phyloP scores from a whole-genome alignment of 2,113 vertebrate species.

The Crotalus helleri region DNA sequence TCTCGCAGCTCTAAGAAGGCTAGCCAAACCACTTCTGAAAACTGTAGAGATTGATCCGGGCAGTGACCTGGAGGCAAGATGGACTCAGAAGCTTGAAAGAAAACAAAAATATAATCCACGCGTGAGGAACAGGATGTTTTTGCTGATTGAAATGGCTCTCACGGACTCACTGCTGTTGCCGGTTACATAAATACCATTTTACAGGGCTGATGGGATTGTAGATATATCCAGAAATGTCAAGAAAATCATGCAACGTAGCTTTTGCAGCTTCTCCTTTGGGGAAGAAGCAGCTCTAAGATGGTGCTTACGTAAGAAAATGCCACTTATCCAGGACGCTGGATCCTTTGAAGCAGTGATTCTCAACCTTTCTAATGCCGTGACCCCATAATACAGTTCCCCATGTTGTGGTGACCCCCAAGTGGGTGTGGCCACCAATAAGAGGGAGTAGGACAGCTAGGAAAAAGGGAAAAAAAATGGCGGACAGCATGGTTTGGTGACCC shows the following conservation, averaged over 20 bases:
- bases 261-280: conserved; percentile 40
- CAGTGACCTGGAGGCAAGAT: neutral
- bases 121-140: neutral
- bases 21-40: neutral
- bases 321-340: neutral
- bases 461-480: no score
- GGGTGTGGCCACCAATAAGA: no score
- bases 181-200: conserved; percentile 30
- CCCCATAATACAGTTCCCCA: no score
- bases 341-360: neutral
- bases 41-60: neutral
- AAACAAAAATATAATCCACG: neutral
- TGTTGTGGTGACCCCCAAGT: no score
- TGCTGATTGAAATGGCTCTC: neutral
- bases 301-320: conserved; percentile 23
- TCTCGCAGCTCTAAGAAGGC: neutral
- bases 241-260: conserved; percentile 28
- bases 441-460: no score
- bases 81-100: neutral
- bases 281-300: conserved; percentile 10
- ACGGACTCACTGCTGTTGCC: conserved; percentile 6
- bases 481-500: no score
- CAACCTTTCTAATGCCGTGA: no score
- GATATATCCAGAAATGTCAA: conserved; percentile 42
- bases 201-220: conserved; percentile 33